A percentile compares a stretch with the other conserved stretches of the same genome.
Evolutionary conservation across 2,888 invertebrate genomes (phyloP).

Genomic region (Caenorhabditis imperialis): DNA sequence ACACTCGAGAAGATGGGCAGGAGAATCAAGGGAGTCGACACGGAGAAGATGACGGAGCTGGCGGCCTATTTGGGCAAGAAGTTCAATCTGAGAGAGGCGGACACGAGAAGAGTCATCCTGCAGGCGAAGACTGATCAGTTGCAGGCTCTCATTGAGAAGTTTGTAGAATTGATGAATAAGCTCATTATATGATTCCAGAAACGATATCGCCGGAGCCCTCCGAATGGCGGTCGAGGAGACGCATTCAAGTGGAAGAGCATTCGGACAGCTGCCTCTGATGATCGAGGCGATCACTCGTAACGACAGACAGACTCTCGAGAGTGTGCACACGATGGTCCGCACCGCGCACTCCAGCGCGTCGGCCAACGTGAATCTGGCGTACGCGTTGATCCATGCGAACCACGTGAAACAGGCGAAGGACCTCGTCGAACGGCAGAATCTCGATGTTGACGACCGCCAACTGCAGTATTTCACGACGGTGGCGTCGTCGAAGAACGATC

Average conservation of each 20-base stretch:
- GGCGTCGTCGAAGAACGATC: conserved; percentile 25
- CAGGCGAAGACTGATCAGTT: conserved; percentile 45
- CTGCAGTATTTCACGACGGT: conserved; percentile 49
- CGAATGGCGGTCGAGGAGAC: conserved; percentile 52
- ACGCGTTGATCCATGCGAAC: conserved; percentile 42
- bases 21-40: conserved; percentile 36
- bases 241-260: conserved; percentile 27
- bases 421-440: conserved; percentile 46
- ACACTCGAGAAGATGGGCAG: conserved; percentile 50
- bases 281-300: conserved; percentile 45
- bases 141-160: conserved; percentile 35
- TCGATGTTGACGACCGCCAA: conserved; percentile 23
- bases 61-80: conserved; percentile 39
- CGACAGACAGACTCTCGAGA: conserved; percentile 25
- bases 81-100: conserved; percentile 30
- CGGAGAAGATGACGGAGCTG: conserved; percentile 32
- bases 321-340: conserved; percentile 47
- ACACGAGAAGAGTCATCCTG: conserved; percentile 33
- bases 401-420: conserved; percentile 19
- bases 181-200: conserved; percentile 3
- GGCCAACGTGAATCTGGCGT: conserved; percentile 53
- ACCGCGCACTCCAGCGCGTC: conserved; percentile 25
- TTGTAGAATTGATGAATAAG: neutral
- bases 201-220: conserved; percentile 38
- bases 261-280: conserved; percentile 56